Evolutionary conservation across 1,140 invertebrate genomes (phyloP).

Genomic region (Teleogryllus occipitalis): DNA sequence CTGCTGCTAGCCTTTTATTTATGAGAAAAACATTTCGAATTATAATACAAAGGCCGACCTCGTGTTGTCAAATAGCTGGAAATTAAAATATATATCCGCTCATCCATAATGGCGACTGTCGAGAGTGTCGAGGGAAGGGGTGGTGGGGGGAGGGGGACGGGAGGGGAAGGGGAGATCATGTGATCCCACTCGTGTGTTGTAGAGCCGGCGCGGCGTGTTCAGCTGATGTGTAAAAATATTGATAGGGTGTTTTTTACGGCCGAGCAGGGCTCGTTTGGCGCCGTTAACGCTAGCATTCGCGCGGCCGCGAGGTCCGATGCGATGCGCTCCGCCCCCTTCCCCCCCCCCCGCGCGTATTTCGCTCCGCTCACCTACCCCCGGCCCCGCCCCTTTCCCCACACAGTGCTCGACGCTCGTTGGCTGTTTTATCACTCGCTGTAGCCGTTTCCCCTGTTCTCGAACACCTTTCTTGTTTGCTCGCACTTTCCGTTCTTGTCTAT

Average conservation of each 20-base stretch:
- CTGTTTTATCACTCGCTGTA: too few species aligned
- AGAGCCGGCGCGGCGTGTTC: not conserved
- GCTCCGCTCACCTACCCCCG: too few species aligned
- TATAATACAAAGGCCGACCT: not conserved
- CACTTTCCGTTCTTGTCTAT: too few species aligned
- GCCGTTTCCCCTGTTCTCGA: too few species aligned
- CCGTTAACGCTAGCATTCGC: too few species aligned
- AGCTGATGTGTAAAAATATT: not conserved
- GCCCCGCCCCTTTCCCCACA: too few species aligned
- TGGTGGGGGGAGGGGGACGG: not conserved
- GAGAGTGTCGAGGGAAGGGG: not conserved
- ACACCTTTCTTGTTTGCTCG: too few species aligned
- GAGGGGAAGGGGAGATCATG: not conserved
- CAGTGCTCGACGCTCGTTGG: too few species aligned
- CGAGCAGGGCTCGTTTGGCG: too few species aligned
- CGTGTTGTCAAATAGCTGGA: not conserved
- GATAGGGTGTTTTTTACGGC: not conserved
- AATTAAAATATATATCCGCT: not conserved
- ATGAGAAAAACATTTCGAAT: slow-evolving; percentile 2
- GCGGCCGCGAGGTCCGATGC: too few species aligned
- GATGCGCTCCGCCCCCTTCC: too few species aligned
- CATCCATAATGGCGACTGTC: not conserved
- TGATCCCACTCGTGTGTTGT: not conserved
- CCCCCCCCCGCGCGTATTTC: too few species aligned
- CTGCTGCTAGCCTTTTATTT: not conserved